Percentiles rank a stretch among this genome's conserved stretches.
Evolutionary conservation across 2,797 vertebrate genomes (phyloP).

Genomic region (Molossus alvarezi): DNA sequence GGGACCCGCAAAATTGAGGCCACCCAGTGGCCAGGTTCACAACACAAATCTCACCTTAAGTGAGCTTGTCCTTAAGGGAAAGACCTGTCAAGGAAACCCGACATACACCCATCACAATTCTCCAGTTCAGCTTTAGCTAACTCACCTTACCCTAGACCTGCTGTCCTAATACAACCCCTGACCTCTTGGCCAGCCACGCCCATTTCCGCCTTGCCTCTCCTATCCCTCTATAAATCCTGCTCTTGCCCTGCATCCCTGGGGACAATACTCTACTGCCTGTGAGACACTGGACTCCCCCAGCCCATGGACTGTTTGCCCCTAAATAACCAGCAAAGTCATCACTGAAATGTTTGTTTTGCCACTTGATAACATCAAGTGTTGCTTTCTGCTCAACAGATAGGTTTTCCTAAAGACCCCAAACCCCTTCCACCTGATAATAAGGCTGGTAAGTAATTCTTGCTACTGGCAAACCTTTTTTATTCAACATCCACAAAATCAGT

Average conservation of each 20-base stretch:
- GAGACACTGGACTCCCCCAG: background rate
- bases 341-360: background rate
- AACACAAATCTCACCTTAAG: background rate
- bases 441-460: background rate
- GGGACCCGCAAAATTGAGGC: background rate
- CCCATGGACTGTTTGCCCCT: background rate
- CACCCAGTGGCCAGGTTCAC: background rate
- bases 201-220: background rate
- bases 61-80: background rate
- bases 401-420: slow-evolving; percentile 60
- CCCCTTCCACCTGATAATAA: background rate
- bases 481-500: slow-evolving; percentile 22
- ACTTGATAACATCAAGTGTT: background rate
- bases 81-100: background rate
- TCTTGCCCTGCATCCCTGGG: background rate
- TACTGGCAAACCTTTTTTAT: slow-evolving; percentile 32
- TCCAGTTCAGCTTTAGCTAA: background rate
- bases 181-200: background rate
- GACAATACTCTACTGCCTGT: background rate
- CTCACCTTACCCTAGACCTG: background rate
- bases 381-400: background rate
- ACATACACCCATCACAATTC: background rate
- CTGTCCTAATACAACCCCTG: background rate
- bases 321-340: background rate
- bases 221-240: background rate